A percentile compares a stretch with the other conserved stretches of the same genome.
phyloP scores from a whole-genome alignment of 2,113 vertebrate species.

The Clarias batrachus region DNA sequence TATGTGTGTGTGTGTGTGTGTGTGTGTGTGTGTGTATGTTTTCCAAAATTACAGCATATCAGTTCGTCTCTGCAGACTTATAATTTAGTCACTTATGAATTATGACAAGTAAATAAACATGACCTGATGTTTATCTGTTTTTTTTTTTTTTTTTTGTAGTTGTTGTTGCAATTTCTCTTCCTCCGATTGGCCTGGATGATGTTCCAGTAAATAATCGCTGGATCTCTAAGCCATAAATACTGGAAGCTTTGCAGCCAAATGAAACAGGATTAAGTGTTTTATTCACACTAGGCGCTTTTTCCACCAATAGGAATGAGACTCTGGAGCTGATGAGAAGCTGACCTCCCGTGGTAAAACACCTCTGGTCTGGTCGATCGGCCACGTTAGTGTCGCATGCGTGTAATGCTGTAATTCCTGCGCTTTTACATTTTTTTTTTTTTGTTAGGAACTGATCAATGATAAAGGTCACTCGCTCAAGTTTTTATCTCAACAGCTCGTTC shows the following conservation, averaged over 20 bases:
- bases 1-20: neutral
- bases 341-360: neutral
- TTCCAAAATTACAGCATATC: neutral
- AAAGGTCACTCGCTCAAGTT: neutral
- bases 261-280: neutral
- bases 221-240: neutral
- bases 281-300: neutral
- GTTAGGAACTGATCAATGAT: neutral
- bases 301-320: neutral
- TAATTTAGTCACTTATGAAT: slow-evolving; percentile 24
- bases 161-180: neutral
- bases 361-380: neutral
- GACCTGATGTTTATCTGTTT: slow-evolving; percentile 37
- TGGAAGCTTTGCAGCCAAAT: neutral
- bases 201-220: neutral
- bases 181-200: neutral
- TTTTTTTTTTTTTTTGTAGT: too few species aligned
- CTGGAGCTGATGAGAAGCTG: neutral
- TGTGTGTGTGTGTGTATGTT: neutral
- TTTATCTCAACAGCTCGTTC: neutral
- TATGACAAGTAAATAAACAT: slow-evolving; percentile 18
- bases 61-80: slow-evolving; percentile 4
- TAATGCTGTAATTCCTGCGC: neutral
- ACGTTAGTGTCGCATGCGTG: neutral
- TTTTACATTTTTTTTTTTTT: too few species aligned